Evolutionary conservation across 53 echinoderm and acorn worm species (phyloP).

Genomic region (Holothuria leucospilota): DNA sequence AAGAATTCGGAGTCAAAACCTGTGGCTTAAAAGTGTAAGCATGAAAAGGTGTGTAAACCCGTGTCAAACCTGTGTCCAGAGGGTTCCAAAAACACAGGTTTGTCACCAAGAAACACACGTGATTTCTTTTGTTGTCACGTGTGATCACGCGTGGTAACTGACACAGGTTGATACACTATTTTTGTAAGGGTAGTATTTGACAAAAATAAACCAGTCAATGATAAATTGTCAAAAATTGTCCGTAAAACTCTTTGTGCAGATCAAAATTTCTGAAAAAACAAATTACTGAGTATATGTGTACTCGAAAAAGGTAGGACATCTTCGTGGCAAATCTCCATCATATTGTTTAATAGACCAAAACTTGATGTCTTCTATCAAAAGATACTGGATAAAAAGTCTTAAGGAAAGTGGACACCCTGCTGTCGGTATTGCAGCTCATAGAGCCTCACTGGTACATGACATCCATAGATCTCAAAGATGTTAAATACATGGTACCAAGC

Average conservation of each 20-base stretch:
- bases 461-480: slow-evolving; percentile 61
- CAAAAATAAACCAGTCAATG: neutral
- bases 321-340: slow-evolving; percentile 32
- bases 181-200: slow-evolving; percentile 69
- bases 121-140: too few species aligned
- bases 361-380: slow-evolving; percentile 42
- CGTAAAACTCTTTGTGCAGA: neutral
- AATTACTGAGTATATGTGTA: slow-evolving; percentile 30
- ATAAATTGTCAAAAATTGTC: neutral
- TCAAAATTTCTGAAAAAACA: neutral
- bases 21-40: too few species aligned
- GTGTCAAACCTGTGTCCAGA: too few species aligned
- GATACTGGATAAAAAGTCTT: slow-evolving; percentile 42
- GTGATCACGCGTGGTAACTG: too few species aligned
- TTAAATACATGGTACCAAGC: slow-evolving; percentile 62
- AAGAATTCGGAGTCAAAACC: too few species aligned
- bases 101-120: too few species aligned
- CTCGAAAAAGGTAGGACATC: slow-evolving; percentile 30
- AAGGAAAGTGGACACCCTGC: slow-evolving; percentile 55
- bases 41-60: too few species aligned
- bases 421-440: slow-evolving; percentile 33
- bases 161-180: too few species aligned
- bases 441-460: slow-evolving; percentile 62
- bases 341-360: too few species aligned
- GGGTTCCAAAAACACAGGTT: too few species aligned